A percentile compares a stretch with the other conserved stretches of the same genome.
Conservation (phyloP, 2,113 vertebrate species). For the Anas platyrhynchos region DNA sequence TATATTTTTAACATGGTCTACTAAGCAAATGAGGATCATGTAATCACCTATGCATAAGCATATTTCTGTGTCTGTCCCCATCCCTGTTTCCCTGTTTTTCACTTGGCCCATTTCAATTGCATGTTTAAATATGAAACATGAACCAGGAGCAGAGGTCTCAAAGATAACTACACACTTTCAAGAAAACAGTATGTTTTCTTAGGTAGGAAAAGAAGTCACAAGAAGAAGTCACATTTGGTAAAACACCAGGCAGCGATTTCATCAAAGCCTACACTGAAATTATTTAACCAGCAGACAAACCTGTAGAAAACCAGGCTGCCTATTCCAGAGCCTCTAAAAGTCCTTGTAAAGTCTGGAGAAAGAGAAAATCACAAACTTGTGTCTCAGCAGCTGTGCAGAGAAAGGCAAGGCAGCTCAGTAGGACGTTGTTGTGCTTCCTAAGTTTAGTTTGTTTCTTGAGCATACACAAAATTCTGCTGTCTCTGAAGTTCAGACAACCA, state of each 20-base stretch:
- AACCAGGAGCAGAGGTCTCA: background rate
- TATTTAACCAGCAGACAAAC: background rate
- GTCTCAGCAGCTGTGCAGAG: background rate
- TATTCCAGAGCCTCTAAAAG: background rate
- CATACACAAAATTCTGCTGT: background rate
- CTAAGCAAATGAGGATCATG: background rate
- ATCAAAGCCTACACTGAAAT: background rate
- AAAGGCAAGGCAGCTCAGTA: background rate
- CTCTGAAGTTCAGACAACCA: background rate
- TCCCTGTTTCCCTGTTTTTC: background rate
- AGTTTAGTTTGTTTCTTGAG: background rate
- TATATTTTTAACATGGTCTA: background rate
- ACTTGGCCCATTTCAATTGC: background rate
- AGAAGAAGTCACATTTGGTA: background rate
- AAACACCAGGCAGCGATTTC: background rate
- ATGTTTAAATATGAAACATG: fast-evolving
- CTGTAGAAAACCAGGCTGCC: background rate
- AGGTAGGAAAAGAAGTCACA: background rate
- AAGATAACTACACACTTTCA: background rate
- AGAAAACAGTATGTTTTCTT: background rate
- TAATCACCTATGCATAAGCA: background rate
- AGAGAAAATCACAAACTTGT: background rate
- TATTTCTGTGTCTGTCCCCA: background rate
- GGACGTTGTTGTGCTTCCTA: background rate
- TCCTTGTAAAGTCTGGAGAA: background rate